Base-by-base conservation (phyloP, 1,140 invertebrate species). In the Steinernema khuongi region DNA sequence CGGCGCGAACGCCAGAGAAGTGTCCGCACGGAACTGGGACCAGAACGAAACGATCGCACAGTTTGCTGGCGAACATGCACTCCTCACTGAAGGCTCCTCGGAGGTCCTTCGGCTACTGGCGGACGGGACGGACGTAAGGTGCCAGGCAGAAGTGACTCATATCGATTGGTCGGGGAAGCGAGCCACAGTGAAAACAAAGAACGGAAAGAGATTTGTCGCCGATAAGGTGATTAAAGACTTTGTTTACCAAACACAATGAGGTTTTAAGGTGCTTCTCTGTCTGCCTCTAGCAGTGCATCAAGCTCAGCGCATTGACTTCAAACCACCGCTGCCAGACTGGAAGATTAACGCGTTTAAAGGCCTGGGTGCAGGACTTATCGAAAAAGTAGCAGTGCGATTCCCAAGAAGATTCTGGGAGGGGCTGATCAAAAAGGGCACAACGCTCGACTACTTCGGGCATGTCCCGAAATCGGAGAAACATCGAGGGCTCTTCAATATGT, bases 331-430 rank as follows among this genome's bases (percentile, higher is more conserved):
- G 4, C 87, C 88, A 0, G 79, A 84, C 2, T 68, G 74, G 33
- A 88, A 88, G 77, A 70, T 68, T 1, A 79, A 81, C 19, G 86
- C 86, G 1, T 81, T 88, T 2, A 71, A 78, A 1, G 74, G 77
- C 29, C 76, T 88, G 0, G 87, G 87, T 1, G 81, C 83, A 71
- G 88, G 87, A n/a, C 70, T 83, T 18, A 85, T 88, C 41, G 88
- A 88, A 77, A 88, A 88, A 80, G 86, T 87, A 0, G 82, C 85
- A 1, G 75, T 88, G 18, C 78, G 85, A 73, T 88, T 88, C 76
- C 79, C 81, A 14, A 70, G 74, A 26, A 80, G 85, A 19, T 88
- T 88, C 74, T 88, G 88, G 88, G 75, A 67, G 1, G 72, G 75
- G 28, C 81, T 84, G 71, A 36, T 81, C 1, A 82, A 83, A 36